Percentiles rank a stretch among this genome's conserved stretches.
phyloP scores from a whole-genome alignment of 2,888 invertebrate genomes.

The Melolontha melolontha region DNA sequence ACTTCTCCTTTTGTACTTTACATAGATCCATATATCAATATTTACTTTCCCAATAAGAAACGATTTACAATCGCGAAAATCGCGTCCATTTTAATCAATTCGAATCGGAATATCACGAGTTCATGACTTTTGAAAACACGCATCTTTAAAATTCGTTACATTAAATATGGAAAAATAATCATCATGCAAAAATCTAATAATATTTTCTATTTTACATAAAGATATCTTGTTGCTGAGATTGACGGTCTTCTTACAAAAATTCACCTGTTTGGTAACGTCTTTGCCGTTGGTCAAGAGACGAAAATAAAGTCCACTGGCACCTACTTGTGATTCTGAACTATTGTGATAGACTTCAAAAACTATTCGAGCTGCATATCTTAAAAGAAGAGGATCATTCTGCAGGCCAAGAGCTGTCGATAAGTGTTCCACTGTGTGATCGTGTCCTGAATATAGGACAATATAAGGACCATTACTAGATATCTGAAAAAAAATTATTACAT shows the following conservation, averaged over 20 bases:
- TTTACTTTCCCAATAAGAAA: too few relatives aligned
- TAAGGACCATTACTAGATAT: constrained; percentile 62
- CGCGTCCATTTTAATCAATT: too few relatives aligned
- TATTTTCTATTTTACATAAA: constrained; percentile 88
- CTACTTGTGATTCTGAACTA: constrained; percentile 63
- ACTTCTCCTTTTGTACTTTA: too few relatives aligned
- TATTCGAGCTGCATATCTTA: constrained; percentile 88
- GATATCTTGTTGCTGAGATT: constrained; percentile 68
- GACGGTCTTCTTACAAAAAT: constrained; percentile 80
- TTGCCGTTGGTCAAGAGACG: constrained; percentile 87
- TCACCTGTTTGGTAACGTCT: constrained; percentile 84
- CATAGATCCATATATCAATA: too few relatives aligned
- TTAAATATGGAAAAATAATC: constrained; percentile 87
- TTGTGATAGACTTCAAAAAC: constrained; percentile 89
- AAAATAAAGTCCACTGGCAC: constrained; percentile 80
- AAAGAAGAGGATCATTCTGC: constrained; percentile 73
- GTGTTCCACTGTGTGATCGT: constrained; percentile 91
- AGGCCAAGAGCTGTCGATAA: constrained; percentile 85
- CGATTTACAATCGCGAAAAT: too few relatives aligned
- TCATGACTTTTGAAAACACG: constrained; percentile 67
- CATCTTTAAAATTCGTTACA: constrained; percentile 90
- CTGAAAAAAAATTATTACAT: constrained; percentile 52
- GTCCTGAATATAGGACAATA: constrained; percentile 76
- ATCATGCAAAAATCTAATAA: constrained; percentile 87
- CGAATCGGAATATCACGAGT: neutral